Evolutionary conservation across 2,797 vertebrate species (phyloP), one percentile per base, ranked within the genome.

Genomic region (Muscicapa comitata): DNA sequence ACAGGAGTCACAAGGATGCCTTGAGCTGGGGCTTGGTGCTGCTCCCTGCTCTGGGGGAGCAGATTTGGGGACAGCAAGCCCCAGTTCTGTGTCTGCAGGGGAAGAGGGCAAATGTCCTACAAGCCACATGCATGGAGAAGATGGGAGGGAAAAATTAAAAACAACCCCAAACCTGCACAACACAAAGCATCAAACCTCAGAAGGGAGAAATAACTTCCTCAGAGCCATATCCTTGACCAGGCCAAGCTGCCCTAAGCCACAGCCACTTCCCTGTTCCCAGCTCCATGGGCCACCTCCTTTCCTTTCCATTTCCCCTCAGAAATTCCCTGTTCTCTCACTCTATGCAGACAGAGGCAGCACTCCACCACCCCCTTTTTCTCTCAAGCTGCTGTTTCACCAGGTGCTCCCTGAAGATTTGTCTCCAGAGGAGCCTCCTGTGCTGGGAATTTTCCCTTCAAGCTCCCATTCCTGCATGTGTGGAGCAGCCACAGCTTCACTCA

Each of bases 21-120:
- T 43, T 24, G 8, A 47, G 57, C 43, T 61, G 14, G 8, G 17
- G 62, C 8, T 75, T 21, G 33, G 48, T 57, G 68, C n/a, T 82
- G 77, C 4, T n/a, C 31, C 59, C 38, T 62, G 43, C 57, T 28
- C 38, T 4, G 5, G 53, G 40, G 28, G 2, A 57, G 65, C 28
- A 28, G 59, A 31, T 54, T 0, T 70, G 73, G 68, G 63, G 38
- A 24, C 62, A 71, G 20, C 0, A 0, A 80, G 13, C 4, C 47
- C n/a, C 19, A 9, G 20, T 17, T 45, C 61, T 74, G 24, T 8
- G 0, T 7, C 50, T 61, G 21, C 18, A 68, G 37, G 28, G 45
- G 10, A 1, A 2, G 10, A 65, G 54, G 47, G 17, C 25, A 37
- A 68, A 53, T 2, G 10, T 75, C 24, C n/a, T 35, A 4, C 23